Percentiles rank a stretch among this genome's conserved stretches.
Evolutionary conservation across 2,888 invertebrate species (phyloP).

Genomic region (Ceraclea dissimilis): DNA sequence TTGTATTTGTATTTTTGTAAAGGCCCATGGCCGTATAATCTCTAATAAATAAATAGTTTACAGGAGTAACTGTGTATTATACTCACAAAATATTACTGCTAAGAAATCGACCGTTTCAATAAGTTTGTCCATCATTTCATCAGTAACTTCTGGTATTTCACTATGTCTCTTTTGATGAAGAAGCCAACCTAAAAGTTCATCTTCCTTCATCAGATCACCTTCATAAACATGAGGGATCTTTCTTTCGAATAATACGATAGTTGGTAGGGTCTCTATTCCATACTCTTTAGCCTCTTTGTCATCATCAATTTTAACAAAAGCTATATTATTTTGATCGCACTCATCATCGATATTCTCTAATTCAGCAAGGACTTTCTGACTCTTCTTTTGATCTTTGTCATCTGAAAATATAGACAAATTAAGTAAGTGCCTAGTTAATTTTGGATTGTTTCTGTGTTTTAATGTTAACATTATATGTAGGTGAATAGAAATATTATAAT

Average conservation of each 20-base stretch:
- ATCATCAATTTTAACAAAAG: slow-evolving; percentile 87
- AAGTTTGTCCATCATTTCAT: slow-evolving; percentile 88
- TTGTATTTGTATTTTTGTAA: not conserved
- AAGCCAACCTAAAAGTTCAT: slow-evolving; percentile 83
- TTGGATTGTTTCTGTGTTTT: no score
- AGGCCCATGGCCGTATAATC: no score
- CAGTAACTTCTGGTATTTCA: slow-evolving; percentile 87
- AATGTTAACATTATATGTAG: no score
- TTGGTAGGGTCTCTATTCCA: slow-evolving; percentile 76
- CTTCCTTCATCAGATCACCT: slow-evolving; percentile 86
- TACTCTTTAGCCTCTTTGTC: slow-evolving; percentile 84
- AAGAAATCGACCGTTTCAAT: slow-evolving; percentile 73
- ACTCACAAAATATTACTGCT: slow-evolving; percentile 88
- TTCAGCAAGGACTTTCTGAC: slow-evolving; percentile 74
- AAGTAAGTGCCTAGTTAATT: no score
- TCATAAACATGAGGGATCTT: slow-evolving; percentile 67
- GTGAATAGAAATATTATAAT: not conserved
- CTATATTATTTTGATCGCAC: slow-evolving; percentile 85
- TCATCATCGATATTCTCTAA: slow-evolving; percentile 91
- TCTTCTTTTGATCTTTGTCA: slow-evolving; percentile 86
- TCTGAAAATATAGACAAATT: slow-evolving; percentile 52
- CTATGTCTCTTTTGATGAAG: slow-evolving; percentile 84
- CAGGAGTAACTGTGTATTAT: not conserved
- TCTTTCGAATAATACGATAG: slow-evolving; percentile 69
- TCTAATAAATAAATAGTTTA: not conserved